Evolutionary conservation across 1,140 invertebrate genomes (phyloP).

Genomic region (Micrasema minimum): DNA sequence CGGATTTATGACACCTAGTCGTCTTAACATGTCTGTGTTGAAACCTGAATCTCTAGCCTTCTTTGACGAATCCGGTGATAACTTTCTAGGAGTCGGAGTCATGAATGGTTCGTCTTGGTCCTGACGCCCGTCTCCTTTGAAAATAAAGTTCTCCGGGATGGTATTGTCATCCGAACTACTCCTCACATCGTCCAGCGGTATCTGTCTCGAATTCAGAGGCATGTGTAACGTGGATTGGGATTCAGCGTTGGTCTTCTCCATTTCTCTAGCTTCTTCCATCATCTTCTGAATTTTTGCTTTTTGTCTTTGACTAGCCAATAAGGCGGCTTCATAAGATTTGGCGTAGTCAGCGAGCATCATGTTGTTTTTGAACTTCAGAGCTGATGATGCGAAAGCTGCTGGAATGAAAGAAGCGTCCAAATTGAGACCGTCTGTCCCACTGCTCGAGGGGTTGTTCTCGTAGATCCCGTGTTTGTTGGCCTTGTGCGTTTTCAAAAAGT

Average conservation of each 20-base stretch:
- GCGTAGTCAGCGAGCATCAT: constrained; percentile 52
- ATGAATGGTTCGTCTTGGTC: constrained; percentile 69
- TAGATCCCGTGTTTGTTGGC: constrained; percentile 95
- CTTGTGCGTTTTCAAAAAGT: constrained; percentile 98
- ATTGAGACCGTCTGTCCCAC: constrained; percentile 58
- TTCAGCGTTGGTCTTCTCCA: constrained; percentile 46
- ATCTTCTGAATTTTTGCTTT: constrained; percentile 71
- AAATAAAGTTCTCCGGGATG: constrained; percentile 52
- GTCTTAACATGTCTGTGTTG: constrained; percentile 74
- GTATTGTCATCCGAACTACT: constrained; percentile 59
- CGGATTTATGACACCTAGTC: constrained; percentile 83
- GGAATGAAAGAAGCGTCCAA: constrained; percentile 61
- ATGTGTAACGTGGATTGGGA: constrained; percentile 28
- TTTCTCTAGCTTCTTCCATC: constrained; percentile 54
- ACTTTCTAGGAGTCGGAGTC: constrained; percentile 67
- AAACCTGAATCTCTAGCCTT: constrained; percentile 73
- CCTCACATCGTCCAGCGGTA: constrained; percentile 54
- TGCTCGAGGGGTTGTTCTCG: constrained; percentile 68
- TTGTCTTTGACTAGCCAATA: constrained; percentile 72
- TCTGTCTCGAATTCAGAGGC: constrained; percentile 36
- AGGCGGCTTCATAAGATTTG: constrained; percentile 70
- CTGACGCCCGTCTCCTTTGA: constrained; percentile 56
- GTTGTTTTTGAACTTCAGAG: constrained; percentile 56
- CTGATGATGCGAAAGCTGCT: constrained; percentile 49
- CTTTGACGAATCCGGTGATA: constrained; percentile 71